Evolutionary conservation across 2,888 invertebrate genomes (phyloP).

Genomic region (Leucoptera coffeella): DNA sequence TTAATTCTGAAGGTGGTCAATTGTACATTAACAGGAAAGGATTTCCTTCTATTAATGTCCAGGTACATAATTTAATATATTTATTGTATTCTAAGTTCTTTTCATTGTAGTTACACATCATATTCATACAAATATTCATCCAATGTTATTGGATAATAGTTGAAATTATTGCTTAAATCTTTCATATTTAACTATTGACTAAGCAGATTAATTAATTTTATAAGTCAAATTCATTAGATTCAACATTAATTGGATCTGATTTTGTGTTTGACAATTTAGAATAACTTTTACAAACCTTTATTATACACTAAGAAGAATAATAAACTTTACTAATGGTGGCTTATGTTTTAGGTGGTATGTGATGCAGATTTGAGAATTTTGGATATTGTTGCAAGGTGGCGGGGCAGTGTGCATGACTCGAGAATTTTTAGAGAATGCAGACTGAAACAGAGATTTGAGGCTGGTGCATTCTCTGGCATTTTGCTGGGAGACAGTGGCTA

Average conservation of each 20-base stretch:
- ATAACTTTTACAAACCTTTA: too few relatives aligned
- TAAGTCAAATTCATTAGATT: too few relatives aligned
- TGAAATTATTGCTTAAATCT: too few relatives aligned
- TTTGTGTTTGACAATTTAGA: too few relatives aligned
- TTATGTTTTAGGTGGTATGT: slow-evolving; percentile 7
- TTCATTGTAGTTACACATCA: too few relatives aligned
- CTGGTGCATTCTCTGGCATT: slow-evolving; percentile 3
- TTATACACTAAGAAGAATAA: too few relatives aligned
- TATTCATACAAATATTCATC: too few relatives aligned
- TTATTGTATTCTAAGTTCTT: too few relatives aligned
- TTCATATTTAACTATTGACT: too few relatives aligned
- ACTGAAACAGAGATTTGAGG: slow-evolving; percentile 1
- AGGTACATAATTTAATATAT: background rate
- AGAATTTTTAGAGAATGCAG: slow-evolving; percentile 4
- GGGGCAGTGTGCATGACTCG: slow-evolving; percentile 9
- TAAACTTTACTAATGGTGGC: background rate
- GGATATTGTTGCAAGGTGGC: slow-evolving; percentile 8
- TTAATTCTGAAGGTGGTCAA: background rate
- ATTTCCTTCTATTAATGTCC: background rate
- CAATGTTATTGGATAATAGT: background rate
- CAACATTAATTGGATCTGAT: too few relatives aligned
- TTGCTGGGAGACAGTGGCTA: slow-evolving; percentile 9
- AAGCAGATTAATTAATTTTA: too few relatives aligned
- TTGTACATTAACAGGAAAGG: slow-evolving; percentile 1
- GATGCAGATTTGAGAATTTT: slow-evolving; percentile 7